Percentiles rank a stretch among this genome's conserved stretches.
phyloP scores from a whole-genome alignment of 2,888 invertebrate species.

The Chironomus tentans region DNA sequence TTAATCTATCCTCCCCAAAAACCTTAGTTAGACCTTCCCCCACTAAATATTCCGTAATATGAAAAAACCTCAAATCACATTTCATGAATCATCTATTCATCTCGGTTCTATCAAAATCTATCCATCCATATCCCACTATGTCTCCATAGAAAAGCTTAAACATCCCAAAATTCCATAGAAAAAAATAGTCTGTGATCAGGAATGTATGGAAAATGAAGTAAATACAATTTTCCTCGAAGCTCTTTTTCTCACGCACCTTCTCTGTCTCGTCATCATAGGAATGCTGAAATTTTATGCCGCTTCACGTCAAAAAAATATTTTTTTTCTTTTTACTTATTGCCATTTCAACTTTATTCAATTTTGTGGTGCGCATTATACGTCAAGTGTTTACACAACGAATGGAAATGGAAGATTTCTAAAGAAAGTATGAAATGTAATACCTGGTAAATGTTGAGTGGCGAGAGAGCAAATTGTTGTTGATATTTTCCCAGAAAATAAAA shows the following conservation, averaged over 20 bases:
- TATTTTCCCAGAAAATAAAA: not conserved
- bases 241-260: not conserved
- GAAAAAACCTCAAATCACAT: not conserved
- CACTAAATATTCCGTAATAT: no score
- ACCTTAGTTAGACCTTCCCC: no score
- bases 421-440: not conserved
- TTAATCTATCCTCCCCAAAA: no score
- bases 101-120: not conserved
- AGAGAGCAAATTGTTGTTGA: not conserved
- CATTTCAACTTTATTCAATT: not conserved
- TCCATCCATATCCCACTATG: not conserved
- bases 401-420: not conserved
- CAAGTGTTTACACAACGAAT: not conserved
- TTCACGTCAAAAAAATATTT: not conserved
- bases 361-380: not conserved
- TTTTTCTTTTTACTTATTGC: not conserved
- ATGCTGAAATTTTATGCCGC: not conserved
- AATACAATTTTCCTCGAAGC: not conserved
- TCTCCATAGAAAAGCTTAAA: no score
- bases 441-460: not conserved
- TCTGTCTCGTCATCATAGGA: not conserved
- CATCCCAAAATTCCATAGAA: no score
- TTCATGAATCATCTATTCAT: not conserved
- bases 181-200: no score
- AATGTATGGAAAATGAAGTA: not conserved